Conservation (phyloP, 53 echinoderm and acorn worm genomes). For the Arbacia lixula region DNA sequence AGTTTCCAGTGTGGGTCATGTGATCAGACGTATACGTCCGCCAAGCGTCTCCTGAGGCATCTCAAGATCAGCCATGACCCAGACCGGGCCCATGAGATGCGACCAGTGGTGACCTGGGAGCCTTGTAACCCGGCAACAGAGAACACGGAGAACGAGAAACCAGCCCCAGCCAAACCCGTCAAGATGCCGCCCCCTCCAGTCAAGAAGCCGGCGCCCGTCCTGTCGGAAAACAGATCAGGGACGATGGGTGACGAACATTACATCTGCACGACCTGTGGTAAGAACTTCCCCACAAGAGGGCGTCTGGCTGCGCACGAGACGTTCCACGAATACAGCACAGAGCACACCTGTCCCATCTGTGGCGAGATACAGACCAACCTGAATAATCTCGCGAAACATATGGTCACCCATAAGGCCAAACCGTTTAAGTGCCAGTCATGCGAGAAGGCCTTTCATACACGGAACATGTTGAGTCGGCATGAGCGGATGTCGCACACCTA, state of each 20-base stretch:
- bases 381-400: conserved; percentile 35
- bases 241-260: conserved; percentile 17
- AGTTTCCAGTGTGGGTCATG: conserved; percentile 27
- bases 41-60: conserved; percentile 32
- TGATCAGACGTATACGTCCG: background rate
- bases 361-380: conserved; percentile 1
- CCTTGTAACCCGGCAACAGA: background rate
- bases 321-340: conserved; percentile 39
- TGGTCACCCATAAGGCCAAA: conserved; percentile 41
- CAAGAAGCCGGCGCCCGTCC: background rate
- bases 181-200: background rate
- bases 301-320: conserved; percentile 46
- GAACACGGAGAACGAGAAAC: conserved; percentile 8
- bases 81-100: conserved; percentile 17
- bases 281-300: conserved; percentile 49
- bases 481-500: conserved; percentile 25
- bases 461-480: conserved; percentile 36
- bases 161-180: background rate
- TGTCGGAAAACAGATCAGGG: background rate
- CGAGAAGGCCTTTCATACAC: conserved; percentile 15
- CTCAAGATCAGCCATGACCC: conserved; percentile 40
- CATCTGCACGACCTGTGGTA: conserved; percentile 45
- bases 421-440: conserved; percentile 35
- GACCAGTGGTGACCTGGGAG: conserved; percentile 44
- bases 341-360: conserved; percentile 26